Base-by-base conservation (phyloP, 2,113 vertebrate genomes). In the Abramis brama region DNA sequence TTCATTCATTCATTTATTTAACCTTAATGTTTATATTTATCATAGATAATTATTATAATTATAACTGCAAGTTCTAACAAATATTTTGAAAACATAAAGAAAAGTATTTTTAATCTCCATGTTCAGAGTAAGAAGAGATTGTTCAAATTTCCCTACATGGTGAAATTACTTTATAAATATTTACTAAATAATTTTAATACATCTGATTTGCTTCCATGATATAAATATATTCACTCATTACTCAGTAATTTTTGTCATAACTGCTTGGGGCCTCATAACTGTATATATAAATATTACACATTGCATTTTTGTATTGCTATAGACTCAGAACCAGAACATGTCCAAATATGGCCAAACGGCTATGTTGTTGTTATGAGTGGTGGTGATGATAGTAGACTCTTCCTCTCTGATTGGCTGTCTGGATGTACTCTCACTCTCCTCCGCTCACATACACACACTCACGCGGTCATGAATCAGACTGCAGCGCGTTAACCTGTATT, bases 331-430 rank as follows among this genome's bases (percentile, higher is more conserved):
- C 74, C 47, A 55, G 79, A 75, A 85, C 77, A 85, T 87, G 71
- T 23, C 86, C 83, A 87, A 85, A 87, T 87, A 87, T 87, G 86
- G 86, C 27, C 77, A 87, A 57, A 85, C 4, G 62, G 13, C 59
- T 75, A 15, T 68, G 86, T 59, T 33, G 62, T 73, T 85, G 79
- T 87, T 87, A 59, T 87, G 82, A 83, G 83, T 87, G 74, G 36
- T 84, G 79, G 70, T 87, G 88, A 83, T 83, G 88, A 85, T 89
- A 33, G 83, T 71, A 86, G 83, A 66, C 55, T 66, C 68, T 70
- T 87, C 78, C 79, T 70, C 59, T 84, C 76, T 82, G 82, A 89
- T 89, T 82, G 85, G 88, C 85, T 89, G 82, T 57, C 11, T 66
- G 74, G 12, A 23, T 36, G 55, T 73, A 68, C 68, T 68, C 71